Base-by-base conservation (phyloP, 1,140 invertebrate genomes). In the Polypedilum pembai region DNA sequence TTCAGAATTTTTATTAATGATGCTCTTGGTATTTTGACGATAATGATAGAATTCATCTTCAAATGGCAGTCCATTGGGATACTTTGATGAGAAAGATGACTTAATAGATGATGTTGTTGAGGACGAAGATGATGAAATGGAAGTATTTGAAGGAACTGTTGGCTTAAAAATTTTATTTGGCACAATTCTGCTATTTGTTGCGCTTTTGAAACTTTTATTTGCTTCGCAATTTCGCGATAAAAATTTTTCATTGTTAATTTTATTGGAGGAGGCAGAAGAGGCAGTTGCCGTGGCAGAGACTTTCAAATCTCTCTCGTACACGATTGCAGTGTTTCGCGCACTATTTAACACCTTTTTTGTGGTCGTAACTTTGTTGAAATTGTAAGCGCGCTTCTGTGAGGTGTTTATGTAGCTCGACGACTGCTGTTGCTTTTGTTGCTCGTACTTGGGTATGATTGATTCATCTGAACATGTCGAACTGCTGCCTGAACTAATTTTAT, bases 11-110 rank as follows among this genome's bases (percentile, higher is more conserved):
- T 0, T 17, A 7, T 2, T 77, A 79, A 18, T 76, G 75, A 24
- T 78, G 77, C 45, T 76, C 78, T 2, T 73, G 3, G 33, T 41
- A 18, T 73, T 40, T 74, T 80, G 79, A 33, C 74, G 41, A 3
- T 74, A 40, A 76, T 79, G 77, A 78, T 82, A 82, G 33, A 82
- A 82, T 76, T 82, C 81, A 74, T 82, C 79, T 74, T 82, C 81
- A 72, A 82, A 82, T 56, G 81, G 81, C 74, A 82, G 65, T 15
- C 81, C 81, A 41, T 81, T 79, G 1, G 81, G 81, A 41, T 80
- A 82, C 75, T 82, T 82, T 7, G 78, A 80, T 5, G 81, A 82
- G 74, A 77, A 82, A 63, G 81, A 78, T 66, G 81, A 78, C 33
- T 69, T 75, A 74, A 80, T 80, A 74, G 40, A 45, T 66, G 73